Conservation (phyloP, 1,140 invertebrate species). For the Trinorchestia longiramus region DNA sequence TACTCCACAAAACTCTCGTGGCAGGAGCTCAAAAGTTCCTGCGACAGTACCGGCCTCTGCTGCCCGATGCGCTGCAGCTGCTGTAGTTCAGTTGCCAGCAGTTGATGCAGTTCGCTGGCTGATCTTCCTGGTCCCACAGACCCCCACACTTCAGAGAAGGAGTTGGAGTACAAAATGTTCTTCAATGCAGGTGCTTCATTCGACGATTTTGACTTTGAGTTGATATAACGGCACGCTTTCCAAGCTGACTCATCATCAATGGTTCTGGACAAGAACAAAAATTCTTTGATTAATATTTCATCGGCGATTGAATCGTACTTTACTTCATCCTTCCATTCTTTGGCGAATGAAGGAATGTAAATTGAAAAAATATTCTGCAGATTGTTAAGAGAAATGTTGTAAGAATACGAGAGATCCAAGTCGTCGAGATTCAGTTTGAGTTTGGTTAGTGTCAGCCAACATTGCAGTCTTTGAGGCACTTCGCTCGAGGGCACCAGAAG, state of each 20-base stretch:
- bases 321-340: slow-evolving; percentile 34
- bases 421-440: slow-evolving; percentile 44
- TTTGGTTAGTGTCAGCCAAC: slow-evolving; percentile 29
- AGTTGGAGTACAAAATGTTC: slow-evolving; percentile 11
- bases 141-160: slow-evolving; percentile 29
- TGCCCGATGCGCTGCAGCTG: not conserved
- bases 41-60: not conserved
- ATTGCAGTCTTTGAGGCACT: not conserved
- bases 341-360: not conserved
- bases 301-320: slow-evolving; percentile 18
- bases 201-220: not conserved
- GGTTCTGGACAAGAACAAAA: not conserved
- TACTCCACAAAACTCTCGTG: not conserved
- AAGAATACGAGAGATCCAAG: slow-evolving; percentile 16
- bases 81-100: not conserved
- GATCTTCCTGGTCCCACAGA: slow-evolving; percentile 8
- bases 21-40: not conserved
- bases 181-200: not conserved
- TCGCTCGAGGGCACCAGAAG: not conserved
- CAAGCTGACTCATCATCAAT: not conserved
- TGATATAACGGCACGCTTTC: slow-evolving; percentile 21
- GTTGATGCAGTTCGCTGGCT: slow-evolving; percentile 3
- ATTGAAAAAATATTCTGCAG: not conserved
- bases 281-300: slow-evolving; percentile 43
- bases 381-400: slow-evolving; percentile 35